A percentile compares a stretch with the other conserved stretches of the same genome.
These are phyloP conservation scores for Drosophila kanapiae DNA, from an alignment of 1,140 invertebrate genomes.

Conservation along the genomic window DNA sequence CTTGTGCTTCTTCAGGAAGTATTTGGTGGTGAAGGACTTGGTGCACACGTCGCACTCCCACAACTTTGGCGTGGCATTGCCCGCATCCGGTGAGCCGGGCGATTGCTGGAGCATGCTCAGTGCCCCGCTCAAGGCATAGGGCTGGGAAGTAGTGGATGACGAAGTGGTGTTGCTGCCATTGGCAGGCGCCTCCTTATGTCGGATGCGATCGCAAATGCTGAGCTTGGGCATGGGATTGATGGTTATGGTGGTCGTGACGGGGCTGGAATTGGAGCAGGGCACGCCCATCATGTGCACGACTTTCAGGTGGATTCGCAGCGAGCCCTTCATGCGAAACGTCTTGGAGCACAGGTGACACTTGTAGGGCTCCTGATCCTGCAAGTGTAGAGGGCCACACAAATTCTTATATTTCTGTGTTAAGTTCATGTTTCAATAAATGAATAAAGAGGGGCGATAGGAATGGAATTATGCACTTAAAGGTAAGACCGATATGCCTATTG, in stretches of 20 bases:
- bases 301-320: slow-evolving; percentile 92
- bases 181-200: slow-evolving; percentile 65
- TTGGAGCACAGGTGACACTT: slow-evolving; percentile 92
- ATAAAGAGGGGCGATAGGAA: neutral
- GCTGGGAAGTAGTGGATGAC: slow-evolving; percentile 33
- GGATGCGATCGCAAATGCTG: slow-evolving; percentile 82
- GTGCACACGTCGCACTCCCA: slow-evolving; percentile 94
- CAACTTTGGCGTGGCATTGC: slow-evolving; percentile 85
- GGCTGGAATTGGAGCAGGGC: slow-evolving; percentile 68
- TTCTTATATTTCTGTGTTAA: neutral
- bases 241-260: slow-evolving; percentile 4
- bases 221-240: slow-evolving; percentile 61
- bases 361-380: slow-evolving; percentile 86
- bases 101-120: slow-evolving; percentile 71
- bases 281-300: slow-evolving; percentile 89
- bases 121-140: slow-evolving; percentile 67
- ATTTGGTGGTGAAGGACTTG: slow-evolving; percentile 95
- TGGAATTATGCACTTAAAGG: too few species aligned
- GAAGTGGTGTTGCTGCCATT: slow-evolving; percentile 4
- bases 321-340: slow-evolving; percentile 92
- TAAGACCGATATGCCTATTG: too few species aligned
- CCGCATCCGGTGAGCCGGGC: slow-evolving; percentile 14
- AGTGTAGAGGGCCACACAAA: neutral
- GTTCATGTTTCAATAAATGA: neutral
- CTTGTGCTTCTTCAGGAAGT: slow-evolving; percentile 96